Evolutionary conservation across 2,888 invertebrate genomes (phyloP), one percentile per base, ranked within the genome.

Genomic region (Cosmorhoe ocellata): DNA sequence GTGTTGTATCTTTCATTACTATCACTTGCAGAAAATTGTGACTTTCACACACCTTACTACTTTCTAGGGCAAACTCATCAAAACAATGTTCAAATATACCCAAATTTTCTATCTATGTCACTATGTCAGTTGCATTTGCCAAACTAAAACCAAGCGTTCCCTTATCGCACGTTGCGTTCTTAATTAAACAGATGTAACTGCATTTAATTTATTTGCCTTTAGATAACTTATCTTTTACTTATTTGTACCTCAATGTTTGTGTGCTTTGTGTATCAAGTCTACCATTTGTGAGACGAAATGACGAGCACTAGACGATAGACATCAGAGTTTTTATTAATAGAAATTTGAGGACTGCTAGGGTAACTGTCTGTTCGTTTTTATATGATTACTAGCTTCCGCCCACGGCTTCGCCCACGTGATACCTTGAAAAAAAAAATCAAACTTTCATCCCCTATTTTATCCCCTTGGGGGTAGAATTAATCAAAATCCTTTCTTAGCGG

Each of bases 191-290:
- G 44, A 59, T 58, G 61, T 64, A 58, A 63, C 53, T 69, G 71
- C 69, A 68, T 68, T 66, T 57, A 57, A 66, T 68, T 74, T 69
- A 66, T 66, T 18, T 18, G 18, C 4, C 18, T 64, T 62, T 41
- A 60, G 70, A 68, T 74, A 74, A 24, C 64, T 58, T 75, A 76
- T 76, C 76, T 56, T 37, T 61, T 55, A 43, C 57, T 61, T 27
- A 24, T 3, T 24, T 4, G 5, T 24, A 24, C 24, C 5, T 24
- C 5, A 7, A 24, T 24, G 7, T 24, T 24, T 24, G 24, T 24
- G 5, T 24, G 6, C 5, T 33, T 42, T 27, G 10, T 42, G 10
- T 42, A 41, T 24, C 7, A 10, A 42, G 13, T 26, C 26, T 13
- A 12, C 31, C 1, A 10, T 7, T 26, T 42, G 27, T 7, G 27